Base-by-base conservation (phyloP, 37 sponge, comb jelly and placozoan genomes). In the Halisarca cf. caerulea region DNA sequence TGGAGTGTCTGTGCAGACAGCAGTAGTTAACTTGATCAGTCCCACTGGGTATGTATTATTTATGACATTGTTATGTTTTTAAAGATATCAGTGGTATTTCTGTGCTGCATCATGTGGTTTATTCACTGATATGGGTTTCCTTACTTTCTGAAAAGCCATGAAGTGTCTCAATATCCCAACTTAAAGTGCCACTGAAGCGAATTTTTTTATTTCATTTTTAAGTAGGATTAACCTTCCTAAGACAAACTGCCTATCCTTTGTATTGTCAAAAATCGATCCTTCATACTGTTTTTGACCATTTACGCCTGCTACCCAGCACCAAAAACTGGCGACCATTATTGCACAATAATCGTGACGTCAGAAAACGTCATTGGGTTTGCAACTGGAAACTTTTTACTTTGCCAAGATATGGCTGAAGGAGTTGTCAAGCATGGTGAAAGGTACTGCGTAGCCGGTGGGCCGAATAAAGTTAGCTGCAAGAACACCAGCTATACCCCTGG, bases 301-400 rank as follows among this genome's bases (percentile, higher is more conserved):
- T 15, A 14, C 9, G 23, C 28, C 8, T 15, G 28, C 8, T 25
- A 66, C 23, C 23, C 68, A n/a, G 27, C 28, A n/a, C 8, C 68
- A n/a, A n/a, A n/a, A n/a, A n/a, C n/a, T n/a, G n/a, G n/a, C n/a
- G n/a, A 66, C 68, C 14, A 15, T 66, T 66, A 66, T 66, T 66
- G 68, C 28, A 27, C 68, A 66, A 66, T 66, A n/a, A 66, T 15
- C 28, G 23, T 66, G 68, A 66, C 68, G 68, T 66, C 68, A 66
- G 25, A 66, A 66, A 66, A 66, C 23, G 68, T 66, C 28, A 15
- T n/a, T n/a, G 27, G 23, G 28, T 66, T 66, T 66, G 23, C 28
- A 25, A 18, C 68, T 66, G 23, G 28, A 14, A 15, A 25, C 9
- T 66, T n/a, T 66, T 66, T 25, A n/a, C 28, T 25, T n/a, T n/a